Percentiles rank a stretch among this genome's conserved stretches.
phyloP scores from a whole-genome alignment of 2,888 invertebrate species.

The Dione juno region DNA sequence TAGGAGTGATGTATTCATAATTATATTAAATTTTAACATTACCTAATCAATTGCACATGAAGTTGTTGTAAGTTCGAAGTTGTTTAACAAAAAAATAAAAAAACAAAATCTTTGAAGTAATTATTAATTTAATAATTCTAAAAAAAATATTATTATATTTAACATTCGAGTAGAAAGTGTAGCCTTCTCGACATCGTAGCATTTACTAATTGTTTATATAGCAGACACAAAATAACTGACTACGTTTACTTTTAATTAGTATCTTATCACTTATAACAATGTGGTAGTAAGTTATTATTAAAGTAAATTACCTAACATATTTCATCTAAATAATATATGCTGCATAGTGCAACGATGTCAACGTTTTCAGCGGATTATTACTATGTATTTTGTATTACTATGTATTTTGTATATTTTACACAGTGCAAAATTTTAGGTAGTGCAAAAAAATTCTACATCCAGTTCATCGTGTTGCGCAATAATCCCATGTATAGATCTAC shows the following conservation, averaged over 20 bases:
- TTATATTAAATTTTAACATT: too few relatives aligned
- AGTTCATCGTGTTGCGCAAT: background rate
- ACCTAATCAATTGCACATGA: too few relatives aligned
- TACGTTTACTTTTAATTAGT: background rate
- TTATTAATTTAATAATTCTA: background rate
- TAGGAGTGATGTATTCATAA: too few relatives aligned
- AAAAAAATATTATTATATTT: background rate
- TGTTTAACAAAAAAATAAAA: too few relatives aligned
- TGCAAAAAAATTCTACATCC: background rate
- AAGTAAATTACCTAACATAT: background rate
- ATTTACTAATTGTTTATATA: background rate
- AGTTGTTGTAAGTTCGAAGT: too few relatives aligned
- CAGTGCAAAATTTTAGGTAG: background rate
- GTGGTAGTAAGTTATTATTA: too few relatives aligned
- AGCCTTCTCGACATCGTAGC: background rate
- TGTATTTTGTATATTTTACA: background rate
- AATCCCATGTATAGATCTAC: constrained; percentile 32
- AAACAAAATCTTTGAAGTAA: too few relatives aligned
- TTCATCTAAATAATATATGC: background rate
- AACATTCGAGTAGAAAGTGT: background rate
- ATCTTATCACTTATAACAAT: background rate
- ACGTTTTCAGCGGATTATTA: background rate
- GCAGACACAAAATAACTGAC: background rate
- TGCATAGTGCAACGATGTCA: background rate
- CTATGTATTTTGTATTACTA: background rate